Percentiles rank a stretch among this genome's conserved stretches.
Conservation (phyloP, 2,888 invertebrate genomes). For the Oscheius sp. region DNA sequence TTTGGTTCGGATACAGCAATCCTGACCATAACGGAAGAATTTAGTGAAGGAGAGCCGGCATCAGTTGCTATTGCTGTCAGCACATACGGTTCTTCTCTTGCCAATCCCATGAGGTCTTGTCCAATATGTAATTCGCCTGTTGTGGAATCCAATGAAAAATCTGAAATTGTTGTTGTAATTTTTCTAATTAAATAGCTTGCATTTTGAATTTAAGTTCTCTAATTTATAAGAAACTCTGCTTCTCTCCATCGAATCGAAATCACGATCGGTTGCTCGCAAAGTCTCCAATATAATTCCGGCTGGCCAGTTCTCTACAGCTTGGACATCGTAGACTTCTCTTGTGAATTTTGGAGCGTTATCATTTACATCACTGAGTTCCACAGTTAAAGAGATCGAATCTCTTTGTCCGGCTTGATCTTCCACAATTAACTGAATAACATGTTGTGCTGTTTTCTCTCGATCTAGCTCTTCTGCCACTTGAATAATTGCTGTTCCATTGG, state of each 20-base stretch:
- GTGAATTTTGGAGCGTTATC: constrained; percentile 57
- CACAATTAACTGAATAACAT: constrained; percentile 39
- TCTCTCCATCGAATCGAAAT: constrained; percentile 38
- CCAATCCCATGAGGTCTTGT: constrained; percentile 34
- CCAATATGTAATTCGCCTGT: constrained; percentile 33
- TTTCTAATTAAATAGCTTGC: constrained; percentile 9
- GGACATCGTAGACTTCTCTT: constrained; percentile 40
- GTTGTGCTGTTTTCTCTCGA: constrained; percentile 33
- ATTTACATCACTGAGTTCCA: constrained; percentile 53
- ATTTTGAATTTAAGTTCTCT: constrained; percentile 23
- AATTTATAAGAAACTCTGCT: constrained; percentile 38
- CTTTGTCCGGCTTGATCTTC: constrained; percentile 43
- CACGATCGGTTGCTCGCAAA: constrained; percentile 45
- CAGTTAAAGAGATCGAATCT: constrained; percentile 35
- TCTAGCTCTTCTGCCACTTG: constrained; percentile 36
- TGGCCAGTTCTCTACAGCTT: constrained; percentile 58
- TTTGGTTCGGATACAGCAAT: constrained; percentile 17
- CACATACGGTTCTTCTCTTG: constrained; percentile 39
- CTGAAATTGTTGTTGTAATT: constrained; percentile 1
- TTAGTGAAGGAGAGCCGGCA: constrained; percentile 31
- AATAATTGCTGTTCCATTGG: neutral
- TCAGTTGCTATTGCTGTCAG: constrained; percentile 44
- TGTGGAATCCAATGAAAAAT: constrained; percentile 36
- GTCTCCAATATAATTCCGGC: constrained; percentile 40
- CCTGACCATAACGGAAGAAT: neutral